phyloP scores from a whole-genome alignment of 2,113 vertebrate species.

The Gopherus flavomarginatus region DNA sequence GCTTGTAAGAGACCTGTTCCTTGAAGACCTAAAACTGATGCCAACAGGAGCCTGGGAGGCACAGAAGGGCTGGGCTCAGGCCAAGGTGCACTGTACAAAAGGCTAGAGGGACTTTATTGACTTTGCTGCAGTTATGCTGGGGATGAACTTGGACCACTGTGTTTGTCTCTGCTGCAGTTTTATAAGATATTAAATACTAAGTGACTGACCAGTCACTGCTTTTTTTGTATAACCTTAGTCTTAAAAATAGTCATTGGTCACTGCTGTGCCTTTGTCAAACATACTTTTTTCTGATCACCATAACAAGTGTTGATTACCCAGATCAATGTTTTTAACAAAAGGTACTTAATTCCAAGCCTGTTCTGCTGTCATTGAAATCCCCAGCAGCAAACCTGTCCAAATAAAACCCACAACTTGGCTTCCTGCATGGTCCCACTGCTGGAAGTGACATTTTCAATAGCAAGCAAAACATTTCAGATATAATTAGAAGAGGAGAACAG shows the following conservation, averaged over 20 bases:
- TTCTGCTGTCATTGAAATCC: not conserved
- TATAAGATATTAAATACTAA: not conserved
- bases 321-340: constrained; percentile 3
- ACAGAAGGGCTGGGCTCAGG: not conserved
- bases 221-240: not conserved
- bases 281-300: not conserved
- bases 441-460: constrained; percentile 66
- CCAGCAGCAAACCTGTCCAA: constrained; percentile 18
- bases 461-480: constrained; percentile 57
- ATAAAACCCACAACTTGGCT: not conserved
- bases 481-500: constrained; percentile 63
- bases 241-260: not conserved
- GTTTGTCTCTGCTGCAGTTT: not conserved
- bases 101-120: accelerated
- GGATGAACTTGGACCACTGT: not conserved
- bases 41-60: not conserved
- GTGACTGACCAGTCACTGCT: not conserved
- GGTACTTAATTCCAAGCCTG: not conserved
- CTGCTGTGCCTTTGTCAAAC: not conserved
- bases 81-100: accelerated
- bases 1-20: not conserved
- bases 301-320: not conserved
- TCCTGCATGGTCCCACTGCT: constrained; percentile 40
- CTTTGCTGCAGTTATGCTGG: not conserved
- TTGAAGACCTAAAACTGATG: not conserved